Evolutionary conservation across 2,113 vertebrate genomes (phyloP).

Genomic region (Thoracochromis brauschi): DNA sequence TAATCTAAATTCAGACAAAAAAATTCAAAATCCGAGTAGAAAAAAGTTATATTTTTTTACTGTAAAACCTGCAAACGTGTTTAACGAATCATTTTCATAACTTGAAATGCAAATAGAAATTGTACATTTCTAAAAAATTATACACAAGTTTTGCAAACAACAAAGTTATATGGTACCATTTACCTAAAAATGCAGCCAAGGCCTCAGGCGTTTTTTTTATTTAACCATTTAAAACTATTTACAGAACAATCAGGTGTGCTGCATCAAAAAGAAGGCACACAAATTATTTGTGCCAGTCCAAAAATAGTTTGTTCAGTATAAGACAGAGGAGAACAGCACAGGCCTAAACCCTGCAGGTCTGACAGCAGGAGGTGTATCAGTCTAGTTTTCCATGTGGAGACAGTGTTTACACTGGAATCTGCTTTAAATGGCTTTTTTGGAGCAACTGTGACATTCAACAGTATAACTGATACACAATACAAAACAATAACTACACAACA

Average conservation of each 20-base stretch:
- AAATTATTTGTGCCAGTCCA: background rate
- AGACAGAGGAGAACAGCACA: background rate
- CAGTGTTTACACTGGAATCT: background rate
- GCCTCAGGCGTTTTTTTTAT: background rate
- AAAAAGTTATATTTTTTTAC: background rate
- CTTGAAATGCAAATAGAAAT: background rate
- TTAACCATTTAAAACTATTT: background rate
- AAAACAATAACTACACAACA: background rate
- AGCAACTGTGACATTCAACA: background rate
- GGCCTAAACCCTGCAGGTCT: background rate
- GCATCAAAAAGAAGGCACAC: background rate
- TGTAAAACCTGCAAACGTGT: background rate
- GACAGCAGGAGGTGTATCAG: background rate
- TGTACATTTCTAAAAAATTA: background rate
- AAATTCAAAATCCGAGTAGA: background rate
- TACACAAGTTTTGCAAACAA: background rate
- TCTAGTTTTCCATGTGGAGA: background rate
- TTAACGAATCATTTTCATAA: background rate
- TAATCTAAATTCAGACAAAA: background rate
- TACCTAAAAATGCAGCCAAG: background rate
- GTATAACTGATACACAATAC: background rate
- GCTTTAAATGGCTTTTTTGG: accelerated
- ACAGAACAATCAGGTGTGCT: background rate
- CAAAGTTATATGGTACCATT: background rate
- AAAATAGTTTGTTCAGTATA: background rate